A percentile compares a stretch with the other conserved stretches of the same genome.
phyloP scores from a whole-genome alignment of 2,113 vertebrate species.

The Anoura caudifer region DNA sequence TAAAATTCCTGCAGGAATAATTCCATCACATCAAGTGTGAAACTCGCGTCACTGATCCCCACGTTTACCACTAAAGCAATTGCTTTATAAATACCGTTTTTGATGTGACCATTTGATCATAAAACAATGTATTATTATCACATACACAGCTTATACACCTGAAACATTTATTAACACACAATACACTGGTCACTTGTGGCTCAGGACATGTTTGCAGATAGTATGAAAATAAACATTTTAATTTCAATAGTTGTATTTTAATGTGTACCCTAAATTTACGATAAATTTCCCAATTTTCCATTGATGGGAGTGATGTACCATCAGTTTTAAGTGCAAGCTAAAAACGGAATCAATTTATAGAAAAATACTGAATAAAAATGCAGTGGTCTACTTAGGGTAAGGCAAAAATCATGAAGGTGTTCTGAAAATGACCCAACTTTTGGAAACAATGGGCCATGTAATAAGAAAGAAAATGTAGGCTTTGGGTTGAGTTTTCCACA shows the following conservation, averaged over 20 bases:
- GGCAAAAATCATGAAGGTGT: not conserved
- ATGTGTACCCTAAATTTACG: not conserved
- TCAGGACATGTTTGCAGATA: not conserved
- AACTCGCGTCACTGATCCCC: not conserved
- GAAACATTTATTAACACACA: not conserved
- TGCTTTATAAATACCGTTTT: not conserved
- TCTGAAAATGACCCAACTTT: not conserved
- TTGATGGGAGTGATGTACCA: not conserved
- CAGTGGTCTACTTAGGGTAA: not conserved
- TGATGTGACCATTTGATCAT: not conserved
- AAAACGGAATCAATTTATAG: not conserved
- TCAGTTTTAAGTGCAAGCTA: not conserved
- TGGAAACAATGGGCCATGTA: not conserved
- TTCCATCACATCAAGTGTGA: not conserved
- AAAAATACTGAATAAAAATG: not conserved
- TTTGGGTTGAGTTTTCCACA: not conserved
- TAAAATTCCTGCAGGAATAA: constrained; percentile 25
- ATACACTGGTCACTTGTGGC: not conserved
- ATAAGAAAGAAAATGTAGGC: not conserved
- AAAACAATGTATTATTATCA: not conserved
- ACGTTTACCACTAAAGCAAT: not conserved
- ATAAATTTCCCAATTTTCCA: not conserved
- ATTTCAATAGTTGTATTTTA: not conserved
- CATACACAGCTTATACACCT: not conserved
- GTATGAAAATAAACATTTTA: not conserved